These are phyloP conservation scores for Neolamprologus fasciatus DNA, from an alignment of 2,113 vertebrate species.

Conservation along the genomic window DNA sequence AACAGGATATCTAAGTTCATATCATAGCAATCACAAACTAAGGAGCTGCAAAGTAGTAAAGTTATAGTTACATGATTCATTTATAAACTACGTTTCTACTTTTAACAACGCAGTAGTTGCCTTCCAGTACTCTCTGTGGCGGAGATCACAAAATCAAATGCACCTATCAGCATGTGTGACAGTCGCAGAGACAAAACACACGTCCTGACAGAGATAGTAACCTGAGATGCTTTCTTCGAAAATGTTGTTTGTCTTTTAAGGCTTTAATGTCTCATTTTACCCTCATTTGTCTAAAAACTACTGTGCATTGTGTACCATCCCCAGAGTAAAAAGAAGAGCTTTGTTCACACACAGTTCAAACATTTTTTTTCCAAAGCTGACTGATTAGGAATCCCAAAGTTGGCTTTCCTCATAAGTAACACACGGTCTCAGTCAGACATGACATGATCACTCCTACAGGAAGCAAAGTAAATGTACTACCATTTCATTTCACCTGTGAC, in stretches of 20 bases:
- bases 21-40: background rate
- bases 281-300: background rate
- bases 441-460: background rate
- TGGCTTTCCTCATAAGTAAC: background rate
- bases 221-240: background rate
- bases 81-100: background rate
- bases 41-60: background rate
- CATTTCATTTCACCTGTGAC: background rate
- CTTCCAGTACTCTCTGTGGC: constrained; percentile 36
- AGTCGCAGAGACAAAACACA: background rate
- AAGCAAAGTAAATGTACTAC: background rate
- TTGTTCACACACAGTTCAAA: background rate
- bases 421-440: background rate
- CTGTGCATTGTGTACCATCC: background rate
- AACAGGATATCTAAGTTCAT: background rate
- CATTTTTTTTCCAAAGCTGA: background rate
- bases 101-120: constrained; percentile 5
- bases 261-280: background rate
- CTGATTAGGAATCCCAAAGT: background rate
- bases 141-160: constrained; percentile 37
- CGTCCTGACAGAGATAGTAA: background rate
- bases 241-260: background rate
- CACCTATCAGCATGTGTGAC: constrained; percentile 42
- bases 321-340: background rate
- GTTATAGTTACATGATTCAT: background rate